phyloP scores from a whole-genome alignment of 1,140 invertebrate species.

The Diorhabda elongata region DNA sequence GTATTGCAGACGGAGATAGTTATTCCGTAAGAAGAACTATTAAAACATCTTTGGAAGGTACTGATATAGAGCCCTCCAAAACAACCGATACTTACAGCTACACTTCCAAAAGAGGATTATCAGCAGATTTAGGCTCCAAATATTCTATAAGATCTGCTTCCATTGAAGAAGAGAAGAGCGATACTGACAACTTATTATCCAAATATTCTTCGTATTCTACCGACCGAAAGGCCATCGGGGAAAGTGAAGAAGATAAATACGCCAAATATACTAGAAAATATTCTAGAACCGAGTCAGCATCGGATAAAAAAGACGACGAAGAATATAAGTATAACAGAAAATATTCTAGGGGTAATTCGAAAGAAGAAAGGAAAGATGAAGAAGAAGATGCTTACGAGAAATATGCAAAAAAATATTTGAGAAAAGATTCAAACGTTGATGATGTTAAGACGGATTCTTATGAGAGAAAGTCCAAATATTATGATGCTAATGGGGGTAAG shows the following conservation, averaged over 20 bases:
- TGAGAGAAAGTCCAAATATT: constrained; percentile 17
- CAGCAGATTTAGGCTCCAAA: constrained; percentile 29
- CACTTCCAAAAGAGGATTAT: constrained; percentile 22
- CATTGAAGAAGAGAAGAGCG: constrained; percentile 30
- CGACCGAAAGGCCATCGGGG: constrained; percentile 27
- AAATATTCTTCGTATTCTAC: constrained; percentile 36
- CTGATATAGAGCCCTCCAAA: constrained; percentile 23
- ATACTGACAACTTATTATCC: constrained; percentile 33
- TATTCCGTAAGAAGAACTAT: constrained; percentile 35
- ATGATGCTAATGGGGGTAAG: constrained; percentile 16
- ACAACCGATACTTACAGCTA: constrained; percentile 16
- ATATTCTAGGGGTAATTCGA: constrained; percentile 46
- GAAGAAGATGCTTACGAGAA: constrained; percentile 33
- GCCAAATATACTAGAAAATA: constrained; percentile 41
- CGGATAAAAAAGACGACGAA: constrained; percentile 52
- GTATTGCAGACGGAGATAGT: constrained; percentile 32
- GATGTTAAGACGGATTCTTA: constrained; percentile 24
- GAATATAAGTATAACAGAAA: constrained; percentile 55
- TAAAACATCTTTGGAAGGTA: constrained; percentile 31
- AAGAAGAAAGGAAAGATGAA: constrained; percentile 23
- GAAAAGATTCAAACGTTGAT: constrained; percentile 36
- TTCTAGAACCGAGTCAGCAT: constrained; percentile 28
- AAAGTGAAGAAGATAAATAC: constrained; percentile 41
- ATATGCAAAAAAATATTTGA: constrained; percentile 34
- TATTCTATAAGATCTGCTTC: constrained; percentile 34